Conservation (phyloP, 2,113 vertebrate genomes). For the Bungarus multicinctus region DNA sequence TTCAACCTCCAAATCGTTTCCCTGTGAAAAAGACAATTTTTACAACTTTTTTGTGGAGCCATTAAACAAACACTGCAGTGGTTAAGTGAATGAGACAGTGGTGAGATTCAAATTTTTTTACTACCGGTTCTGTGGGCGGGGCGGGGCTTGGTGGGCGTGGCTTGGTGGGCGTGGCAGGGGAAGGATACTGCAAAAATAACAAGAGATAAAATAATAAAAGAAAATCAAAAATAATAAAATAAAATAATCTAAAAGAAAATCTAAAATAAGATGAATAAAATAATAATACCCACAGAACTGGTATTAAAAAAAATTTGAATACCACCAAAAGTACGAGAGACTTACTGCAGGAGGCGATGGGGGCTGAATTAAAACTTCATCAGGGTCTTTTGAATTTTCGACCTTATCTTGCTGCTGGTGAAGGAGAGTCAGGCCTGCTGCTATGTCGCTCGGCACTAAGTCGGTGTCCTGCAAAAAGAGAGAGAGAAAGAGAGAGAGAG, state of each 20-base stretch:
- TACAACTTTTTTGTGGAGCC: fast-evolving
- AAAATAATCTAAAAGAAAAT: too few relatives aligned
- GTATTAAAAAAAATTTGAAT: too few relatives aligned
- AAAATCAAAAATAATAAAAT: too few relatives aligned
- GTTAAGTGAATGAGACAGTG: neutral
- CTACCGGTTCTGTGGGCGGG: too few relatives aligned
- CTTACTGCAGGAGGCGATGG: slow-evolving; percentile 77
- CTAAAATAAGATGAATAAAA: too few relatives aligned
- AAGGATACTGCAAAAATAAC: too few relatives aligned
- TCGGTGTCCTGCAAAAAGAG: slow-evolving; percentile 86
- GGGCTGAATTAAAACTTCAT: slow-evolving; percentile 68
- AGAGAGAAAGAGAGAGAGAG: neutral
- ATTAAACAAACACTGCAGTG: neutral
- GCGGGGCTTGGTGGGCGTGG: too few relatives aligned
- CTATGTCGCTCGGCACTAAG: slow-evolving; percentile 93
- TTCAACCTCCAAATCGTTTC: slow-evolving; percentile 80
- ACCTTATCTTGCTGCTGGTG: slow-evolving; percentile 93
- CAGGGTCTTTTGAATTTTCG: slow-evolving; percentile 76
- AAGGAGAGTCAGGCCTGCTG: slow-evolving; percentile 89
- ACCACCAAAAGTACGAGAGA: neutral
- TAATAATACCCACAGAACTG: too few relatives aligned
- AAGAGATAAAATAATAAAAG: too few relatives aligned
- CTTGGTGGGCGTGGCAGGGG: too few relatives aligned
- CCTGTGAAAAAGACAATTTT: slow-evolving; percentile 61
- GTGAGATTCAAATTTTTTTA: too few relatives aligned